phyloP scores from a whole-genome alignment of 2,888 invertebrate genomes.

The Poecilobothrus nobilitatus region DNA sequence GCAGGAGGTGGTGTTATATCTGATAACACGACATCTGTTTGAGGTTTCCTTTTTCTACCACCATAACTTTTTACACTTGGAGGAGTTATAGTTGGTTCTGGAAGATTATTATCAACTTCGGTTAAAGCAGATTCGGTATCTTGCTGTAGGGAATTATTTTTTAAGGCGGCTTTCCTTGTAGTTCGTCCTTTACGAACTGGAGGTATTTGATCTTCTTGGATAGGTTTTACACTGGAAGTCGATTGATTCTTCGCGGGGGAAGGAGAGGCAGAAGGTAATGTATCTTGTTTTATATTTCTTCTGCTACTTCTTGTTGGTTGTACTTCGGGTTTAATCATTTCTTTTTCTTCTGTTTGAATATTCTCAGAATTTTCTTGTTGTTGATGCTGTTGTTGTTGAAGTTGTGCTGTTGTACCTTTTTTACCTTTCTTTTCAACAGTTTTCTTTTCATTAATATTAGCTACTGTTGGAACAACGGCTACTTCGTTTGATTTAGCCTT shows the following conservation, averaged over 20 bases:
- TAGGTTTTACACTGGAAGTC: background rate
- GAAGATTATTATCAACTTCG: background rate
- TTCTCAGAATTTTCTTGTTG: conserved; percentile 7
- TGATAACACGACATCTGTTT: background rate
- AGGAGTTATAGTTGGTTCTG: background rate
- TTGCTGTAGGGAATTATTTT: background rate
- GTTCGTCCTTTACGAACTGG: conserved; percentile 17
- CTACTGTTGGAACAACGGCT: background rate
- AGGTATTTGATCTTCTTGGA: background rate
- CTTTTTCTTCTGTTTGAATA: conserved; percentile 21
- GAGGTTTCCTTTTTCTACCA: conserved; percentile 21
- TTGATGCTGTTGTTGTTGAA: background rate
- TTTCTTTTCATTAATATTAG: background rate
- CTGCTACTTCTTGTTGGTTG: background rate
- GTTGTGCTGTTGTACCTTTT: background rate
- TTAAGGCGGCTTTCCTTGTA: conserved; percentile 18
- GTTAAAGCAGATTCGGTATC: background rate
- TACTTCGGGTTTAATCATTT: conserved; percentile 16
- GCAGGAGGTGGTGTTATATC: background rate
- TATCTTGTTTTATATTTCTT: background rate
- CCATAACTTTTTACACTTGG: conserved; percentile 20
- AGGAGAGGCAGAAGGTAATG: background rate
- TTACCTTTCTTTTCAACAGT: background rate
- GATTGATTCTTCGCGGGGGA: too few relatives aligned
- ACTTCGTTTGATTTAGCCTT: background rate